phyloP scores from a whole-genome alignment of 2,888 invertebrate species.

The Cantharis lateralis region DNA sequence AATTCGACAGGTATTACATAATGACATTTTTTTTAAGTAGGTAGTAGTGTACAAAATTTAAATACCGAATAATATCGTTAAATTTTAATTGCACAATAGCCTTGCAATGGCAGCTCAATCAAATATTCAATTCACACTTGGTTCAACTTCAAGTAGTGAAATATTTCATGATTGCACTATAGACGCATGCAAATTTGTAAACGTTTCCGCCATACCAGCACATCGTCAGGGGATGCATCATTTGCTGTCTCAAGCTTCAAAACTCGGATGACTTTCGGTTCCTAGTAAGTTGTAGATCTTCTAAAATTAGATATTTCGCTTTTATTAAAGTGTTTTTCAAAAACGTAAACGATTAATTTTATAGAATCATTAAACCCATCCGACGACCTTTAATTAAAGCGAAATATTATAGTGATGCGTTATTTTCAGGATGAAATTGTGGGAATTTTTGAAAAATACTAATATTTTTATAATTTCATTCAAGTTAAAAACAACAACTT shows the following conservation, averaged over 20 bases:
- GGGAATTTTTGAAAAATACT: no score
- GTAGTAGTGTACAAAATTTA: background rate
- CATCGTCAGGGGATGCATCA: background rate
- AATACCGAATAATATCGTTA: background rate
- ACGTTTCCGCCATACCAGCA: background rate
- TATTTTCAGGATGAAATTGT: no score
- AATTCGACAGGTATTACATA: background rate
- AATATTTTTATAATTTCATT: no score
- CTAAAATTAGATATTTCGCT: no score
- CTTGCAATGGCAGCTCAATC: background rate
- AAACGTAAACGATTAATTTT: no score
- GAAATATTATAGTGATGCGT: no score
- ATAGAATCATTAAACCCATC: no score
- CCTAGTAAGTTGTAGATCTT: no score
- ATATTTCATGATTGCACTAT: background rate
- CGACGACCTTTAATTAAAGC: no score
- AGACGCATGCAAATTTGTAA: background rate
- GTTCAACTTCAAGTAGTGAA: background rate
- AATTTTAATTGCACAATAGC: background rate
- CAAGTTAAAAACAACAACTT: background rate
- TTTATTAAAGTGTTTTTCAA: no score
- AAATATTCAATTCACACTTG: background rate
- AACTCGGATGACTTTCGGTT: no score
- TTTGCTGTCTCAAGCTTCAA: background rate
- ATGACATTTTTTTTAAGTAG: background rate